Percentiles rank a stretch among this genome's conserved stretches.
Evolutionary conservation across 2,797 vertebrate species (phyloP).

Genomic region (Notamacropus eugenii): DNA sequence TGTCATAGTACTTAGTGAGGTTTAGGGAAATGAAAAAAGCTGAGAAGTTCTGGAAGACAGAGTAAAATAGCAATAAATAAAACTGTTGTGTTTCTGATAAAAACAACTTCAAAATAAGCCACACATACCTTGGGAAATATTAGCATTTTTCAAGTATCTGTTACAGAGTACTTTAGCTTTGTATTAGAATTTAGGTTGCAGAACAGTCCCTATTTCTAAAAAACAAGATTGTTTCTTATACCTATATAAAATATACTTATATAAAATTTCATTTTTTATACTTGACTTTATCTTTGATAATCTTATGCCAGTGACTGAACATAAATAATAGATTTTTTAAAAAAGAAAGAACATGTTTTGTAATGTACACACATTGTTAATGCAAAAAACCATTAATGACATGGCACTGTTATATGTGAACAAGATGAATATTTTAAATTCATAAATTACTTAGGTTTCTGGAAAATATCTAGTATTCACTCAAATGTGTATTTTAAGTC

Average conservation of each 20-base stretch:
- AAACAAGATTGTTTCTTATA: slow-evolving; percentile 10
- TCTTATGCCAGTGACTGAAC: slow-evolving; percentile 52
- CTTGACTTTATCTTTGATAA: slow-evolving; percentile 47
- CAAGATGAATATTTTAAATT: slow-evolving; percentile 57
- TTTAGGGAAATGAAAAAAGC: not conserved
- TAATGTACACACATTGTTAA: slow-evolving; percentile 7
- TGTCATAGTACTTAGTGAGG: not conserved
- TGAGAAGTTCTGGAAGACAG: slow-evolving; percentile 2
- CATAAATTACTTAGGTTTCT: slow-evolving; percentile 35
- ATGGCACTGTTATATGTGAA: not conserved
- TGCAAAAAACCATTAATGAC: slow-evolving; percentile 12
- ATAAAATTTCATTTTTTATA: slow-evolving; percentile 35
- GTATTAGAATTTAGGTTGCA: slow-evolving; percentile 46
- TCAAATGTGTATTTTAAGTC: slow-evolving; percentile 44
- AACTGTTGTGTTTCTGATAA: slow-evolving; percentile 29
- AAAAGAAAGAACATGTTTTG: not conserved
- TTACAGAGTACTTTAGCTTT: slow-evolving; percentile 18
- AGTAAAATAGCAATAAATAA: slow-evolving; percentile 5
- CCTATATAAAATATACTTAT: not conserved
- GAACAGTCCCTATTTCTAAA: slow-evolving; percentile 37
- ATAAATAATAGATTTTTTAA: slow-evolving; percentile 48
- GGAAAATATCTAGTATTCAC: slow-evolving; percentile 45
- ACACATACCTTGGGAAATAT: not conserved
- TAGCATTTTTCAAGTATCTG: slow-evolving; percentile 16
- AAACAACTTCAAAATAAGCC: slow-evolving; percentile 8